Percentiles rank a stretch among this genome's conserved stretches.
Evolutionary conservation across 2,888 invertebrate species (phyloP).

Genomic region (Plagodis pulveraria): DNA sequence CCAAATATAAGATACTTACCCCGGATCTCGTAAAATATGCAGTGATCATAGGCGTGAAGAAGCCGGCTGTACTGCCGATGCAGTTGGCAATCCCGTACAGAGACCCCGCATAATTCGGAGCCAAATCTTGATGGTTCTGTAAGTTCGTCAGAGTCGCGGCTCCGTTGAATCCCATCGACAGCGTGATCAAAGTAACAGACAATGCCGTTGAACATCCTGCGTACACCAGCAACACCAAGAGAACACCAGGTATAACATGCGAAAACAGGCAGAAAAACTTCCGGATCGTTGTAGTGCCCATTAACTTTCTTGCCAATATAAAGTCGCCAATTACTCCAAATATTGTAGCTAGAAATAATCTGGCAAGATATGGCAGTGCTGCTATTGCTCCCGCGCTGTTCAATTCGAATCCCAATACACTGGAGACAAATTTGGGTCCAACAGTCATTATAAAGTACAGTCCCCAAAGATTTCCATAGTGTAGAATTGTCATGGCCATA

Average conservation of each 20-base stretch:
- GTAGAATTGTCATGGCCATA: conserved; percentile 86
- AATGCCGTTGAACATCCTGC: conserved; percentile 86
- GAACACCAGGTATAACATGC: conserved; percentile 80
- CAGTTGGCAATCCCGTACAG: conserved; percentile 92
- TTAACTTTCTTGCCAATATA: conserved; percentile 72
- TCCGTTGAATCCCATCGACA: conserved; percentile 88
- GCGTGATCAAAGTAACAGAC: conserved; percentile 86
- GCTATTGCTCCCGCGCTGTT: conserved; percentile 89
- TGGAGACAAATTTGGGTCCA: conserved; percentile 90
- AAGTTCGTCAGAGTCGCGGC: conserved; percentile 86
- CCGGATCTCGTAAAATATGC: conserved; percentile 86
- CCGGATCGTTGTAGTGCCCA: conserved; percentile 80
- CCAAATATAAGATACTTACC: conserved; percentile 58
- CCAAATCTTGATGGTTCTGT: conserved; percentile 89
- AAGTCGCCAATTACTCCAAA: conserved; percentile 90
- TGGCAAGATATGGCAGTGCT: conserved; percentile 88
- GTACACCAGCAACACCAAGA: conserved; percentile 83
- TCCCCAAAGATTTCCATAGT: conserved; percentile 92
- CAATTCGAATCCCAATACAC: conserved; percentile 89
- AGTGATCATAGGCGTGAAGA: conserved; percentile 90
- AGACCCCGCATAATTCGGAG: conserved; percentile 91
- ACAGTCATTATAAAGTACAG: conserved; percentile 91
- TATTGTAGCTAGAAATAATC: conserved; percentile 87
- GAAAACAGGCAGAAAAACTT: conserved; percentile 88
- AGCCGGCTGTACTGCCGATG: conserved; percentile 89